Conservation (phyloP, 2,888 invertebrate genomes). For the Sicus ferrugineus region DNA sequence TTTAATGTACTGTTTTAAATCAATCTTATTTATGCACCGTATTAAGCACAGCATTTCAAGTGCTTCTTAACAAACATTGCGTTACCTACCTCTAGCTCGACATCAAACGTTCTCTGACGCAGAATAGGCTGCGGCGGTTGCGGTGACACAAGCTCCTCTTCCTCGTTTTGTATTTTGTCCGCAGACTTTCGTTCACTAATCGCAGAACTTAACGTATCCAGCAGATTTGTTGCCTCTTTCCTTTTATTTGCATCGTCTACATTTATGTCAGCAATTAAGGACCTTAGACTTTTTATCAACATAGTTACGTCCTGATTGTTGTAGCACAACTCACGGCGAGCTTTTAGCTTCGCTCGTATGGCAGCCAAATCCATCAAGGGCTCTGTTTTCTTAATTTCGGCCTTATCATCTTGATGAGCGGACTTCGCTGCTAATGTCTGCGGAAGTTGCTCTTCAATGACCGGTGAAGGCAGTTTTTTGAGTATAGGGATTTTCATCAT, state of each 20-base stretch:
- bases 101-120: conserved; percentile 52
- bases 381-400: neutral
- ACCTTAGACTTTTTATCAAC: conserved; percentile 47
- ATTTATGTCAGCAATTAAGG: conserved; percentile 43
- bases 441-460: conserved; percentile 5
- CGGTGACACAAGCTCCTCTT: neutral
- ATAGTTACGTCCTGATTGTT: conserved; percentile 44
- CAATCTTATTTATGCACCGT: too few species aligned
- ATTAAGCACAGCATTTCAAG: conserved; percentile 12
- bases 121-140: conserved; percentile 44
- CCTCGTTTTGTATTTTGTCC: neutral
- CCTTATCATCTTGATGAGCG: neutral
- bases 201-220: conserved; percentile 48
- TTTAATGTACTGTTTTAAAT: too few species aligned
- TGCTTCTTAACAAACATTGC: neutral
- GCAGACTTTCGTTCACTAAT: neutral
- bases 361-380: conserved; percentile 35
- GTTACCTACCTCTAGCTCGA: conserved; percentile 44
- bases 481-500: conserved; percentile 51
- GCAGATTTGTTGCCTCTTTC: conserved; percentile 43
- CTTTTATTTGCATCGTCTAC: conserved; percentile 44
- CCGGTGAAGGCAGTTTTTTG: conserved; percentile 44
- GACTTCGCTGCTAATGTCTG: neutral
- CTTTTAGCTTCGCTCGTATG: conserved; percentile 39
- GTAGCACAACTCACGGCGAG: conserved; percentile 38